A percentile compares a stretch with the other conserved stretches of the same genome.
Evolutionary conservation across 2,797 vertebrate species (phyloP).

Genomic region (Labeo calbasu): DNA sequence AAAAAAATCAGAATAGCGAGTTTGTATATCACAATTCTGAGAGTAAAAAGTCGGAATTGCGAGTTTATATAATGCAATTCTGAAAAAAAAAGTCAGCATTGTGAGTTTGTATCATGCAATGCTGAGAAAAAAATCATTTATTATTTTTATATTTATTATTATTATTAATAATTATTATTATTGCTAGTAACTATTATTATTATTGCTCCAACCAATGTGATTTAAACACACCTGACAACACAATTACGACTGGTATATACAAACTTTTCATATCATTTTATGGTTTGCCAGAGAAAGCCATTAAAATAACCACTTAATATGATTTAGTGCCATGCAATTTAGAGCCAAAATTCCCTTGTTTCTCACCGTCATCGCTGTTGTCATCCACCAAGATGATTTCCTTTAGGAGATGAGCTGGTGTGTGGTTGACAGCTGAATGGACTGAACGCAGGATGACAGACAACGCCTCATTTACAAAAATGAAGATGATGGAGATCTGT

Average conservation of each 20-base stretch:
- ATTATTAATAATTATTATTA: too few species aligned
- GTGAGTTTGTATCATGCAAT: too few species aligned
- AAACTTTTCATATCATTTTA: background rate
- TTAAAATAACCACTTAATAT: background rate
- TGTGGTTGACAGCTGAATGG: conserved; percentile 95
- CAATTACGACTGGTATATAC: background rate
- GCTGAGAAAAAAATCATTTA: too few species aligned
- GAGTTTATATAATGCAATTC: too few species aligned
- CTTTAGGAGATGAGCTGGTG: conserved; percentile 91
- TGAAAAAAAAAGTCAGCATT: too few species aligned
- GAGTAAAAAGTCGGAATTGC: too few species aligned
- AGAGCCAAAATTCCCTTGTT: background rate
- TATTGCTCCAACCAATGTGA: background rate
- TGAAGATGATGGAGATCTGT: conserved; percentile 96
- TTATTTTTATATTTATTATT: too few species aligned
- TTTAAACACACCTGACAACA: background rate
- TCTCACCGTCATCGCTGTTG: conserved; percentile 92
- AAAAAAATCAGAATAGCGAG: too few species aligned
- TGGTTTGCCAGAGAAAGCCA: background rate
- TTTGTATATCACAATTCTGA: too few species aligned
- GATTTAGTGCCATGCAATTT: background rate
- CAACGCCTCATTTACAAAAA: conserved; percentile 96
- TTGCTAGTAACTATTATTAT: too few species aligned
- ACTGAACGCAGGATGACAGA: conserved; percentile 95
- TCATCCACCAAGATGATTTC: conserved; percentile 97